Base-by-base conservation (phyloP, 2,113 vertebrate species). In the Indicator indicator region DNA sequence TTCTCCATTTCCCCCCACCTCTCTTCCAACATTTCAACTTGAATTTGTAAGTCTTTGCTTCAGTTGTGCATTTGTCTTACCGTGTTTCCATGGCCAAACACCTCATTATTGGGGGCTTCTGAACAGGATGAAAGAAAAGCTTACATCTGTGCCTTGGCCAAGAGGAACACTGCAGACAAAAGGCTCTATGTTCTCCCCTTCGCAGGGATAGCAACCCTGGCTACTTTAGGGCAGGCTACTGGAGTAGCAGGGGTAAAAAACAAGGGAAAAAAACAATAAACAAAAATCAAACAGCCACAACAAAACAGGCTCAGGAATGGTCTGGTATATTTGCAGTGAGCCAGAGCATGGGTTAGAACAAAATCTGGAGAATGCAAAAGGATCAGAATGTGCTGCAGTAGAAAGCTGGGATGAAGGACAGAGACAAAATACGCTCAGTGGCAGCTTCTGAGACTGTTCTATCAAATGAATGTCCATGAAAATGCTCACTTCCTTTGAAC, bases 161-260 rank as follows among this genome's bases (percentile, higher is more conserved):
- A 77, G 93, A 71, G 3, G 6, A 77, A 58, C 78, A 84, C 85
- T 56, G 86, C 1, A 36, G 17, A 95, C 91, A 96, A 89, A 93
- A 69, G 90, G 83, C 83, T 90, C 83, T 88, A 85, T 93, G 91
- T 94, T 86, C 93, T 87, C 81, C 32, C 80, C 0, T 58, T 94
- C 93, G 95, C 95, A 93, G 80, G 69, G 67, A 46, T 5, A 40
- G 63, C 88, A 65, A 50, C 73, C 91, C 80, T 8, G 32, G 94
- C 73, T 86, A 64, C 87, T 90, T 68, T n/a, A 86, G 86, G 91
- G 69, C 24, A 86, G 73, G 58, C 52, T 63, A 54, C 93, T 93
- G 65, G 5, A 63, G 44, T 70, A 70, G 63, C 27, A 10, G 48
- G 33, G 52, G 24, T 7, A 9, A 20, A n/a, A 33, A 21, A 14